These are phyloP conservation scores for Dastarcus helophoroides DNA, from an alignment of 2,888 invertebrate genomes.

Conservation along the genomic window DNA sequence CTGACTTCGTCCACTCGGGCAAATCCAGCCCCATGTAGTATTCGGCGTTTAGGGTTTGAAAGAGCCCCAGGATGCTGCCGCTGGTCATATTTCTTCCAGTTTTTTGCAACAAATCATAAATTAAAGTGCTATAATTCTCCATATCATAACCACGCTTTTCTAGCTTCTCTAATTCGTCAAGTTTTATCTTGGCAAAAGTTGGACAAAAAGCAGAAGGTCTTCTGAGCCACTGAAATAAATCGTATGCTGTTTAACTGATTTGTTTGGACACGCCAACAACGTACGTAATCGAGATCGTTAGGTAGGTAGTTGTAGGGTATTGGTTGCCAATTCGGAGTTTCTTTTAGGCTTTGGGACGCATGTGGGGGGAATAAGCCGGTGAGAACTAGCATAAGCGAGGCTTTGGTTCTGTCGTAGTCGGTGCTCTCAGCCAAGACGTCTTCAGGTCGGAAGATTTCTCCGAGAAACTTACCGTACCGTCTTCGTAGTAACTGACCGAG, in stretches of 20 bases:
- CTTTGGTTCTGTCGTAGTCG: constrained; percentile 61
- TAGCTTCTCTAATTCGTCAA: too few species aligned
- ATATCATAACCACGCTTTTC: too few species aligned
- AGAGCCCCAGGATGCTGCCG: constrained; percentile 25
- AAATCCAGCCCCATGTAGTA: constrained; percentile 30
- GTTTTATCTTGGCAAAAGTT: too few species aligned
- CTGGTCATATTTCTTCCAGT: background rate
- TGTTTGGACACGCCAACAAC: too few species aligned
- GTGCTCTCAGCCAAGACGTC: constrained; percentile 49
- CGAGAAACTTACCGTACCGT: constrained; percentile 36
- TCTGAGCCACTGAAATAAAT: too few species aligned
- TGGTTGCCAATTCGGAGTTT: constrained; percentile 46
- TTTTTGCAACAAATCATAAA: too few species aligned
- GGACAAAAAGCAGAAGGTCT: too few species aligned
- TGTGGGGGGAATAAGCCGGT: constrained; percentile 57
- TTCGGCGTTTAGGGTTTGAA: constrained; percentile 31
- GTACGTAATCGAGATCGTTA: constrained; percentile 4
- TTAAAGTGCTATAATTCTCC: too few species aligned
- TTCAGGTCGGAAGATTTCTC: constrained; percentile 29
- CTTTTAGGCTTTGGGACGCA: constrained; percentile 38
- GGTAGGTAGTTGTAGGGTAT: constrained; percentile 37
- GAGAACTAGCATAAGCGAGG: constrained; percentile 56
- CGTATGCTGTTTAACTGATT: too few species aligned
- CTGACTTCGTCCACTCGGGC: constrained; percentile 35
- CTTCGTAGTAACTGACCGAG: constrained; percentile 34